These are phyloP conservation scores for Falco peregrinus DNA, from an alignment of 2,797 vertebrate genomes.

Conservation along the genomic window DNA sequence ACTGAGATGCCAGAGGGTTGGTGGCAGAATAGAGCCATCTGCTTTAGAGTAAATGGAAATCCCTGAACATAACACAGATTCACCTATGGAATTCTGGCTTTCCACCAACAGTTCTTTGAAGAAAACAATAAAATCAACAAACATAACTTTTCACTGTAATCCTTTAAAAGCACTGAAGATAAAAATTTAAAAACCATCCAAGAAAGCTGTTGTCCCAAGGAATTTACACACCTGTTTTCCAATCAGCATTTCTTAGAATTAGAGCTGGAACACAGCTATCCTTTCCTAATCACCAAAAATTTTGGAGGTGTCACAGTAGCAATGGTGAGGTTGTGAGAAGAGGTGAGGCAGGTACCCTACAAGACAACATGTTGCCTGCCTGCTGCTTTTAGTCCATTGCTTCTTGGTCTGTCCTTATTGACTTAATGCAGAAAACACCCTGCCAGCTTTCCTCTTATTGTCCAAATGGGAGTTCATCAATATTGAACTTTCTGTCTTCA, in stretches of 20 bases:
- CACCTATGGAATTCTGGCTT: background rate
- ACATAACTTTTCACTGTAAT: background rate
- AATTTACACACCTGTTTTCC: background rate
- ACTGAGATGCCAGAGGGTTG: background rate
- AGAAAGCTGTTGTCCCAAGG: background rate
- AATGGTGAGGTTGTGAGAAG: background rate
- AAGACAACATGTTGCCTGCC: background rate
- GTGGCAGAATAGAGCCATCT: background rate
- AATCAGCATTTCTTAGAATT: background rate
- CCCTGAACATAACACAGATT: background rate
- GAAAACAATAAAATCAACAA: background rate
- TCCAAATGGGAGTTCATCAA: background rate
- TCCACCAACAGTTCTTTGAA: background rate
- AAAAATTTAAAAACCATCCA: background rate
- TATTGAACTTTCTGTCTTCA: background rate
- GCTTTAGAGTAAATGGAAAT: background rate
- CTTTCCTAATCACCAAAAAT: background rate
- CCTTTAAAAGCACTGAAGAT: background rate
- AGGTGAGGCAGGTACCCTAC: background rate
- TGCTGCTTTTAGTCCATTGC: background rate
- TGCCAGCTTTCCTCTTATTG: background rate
- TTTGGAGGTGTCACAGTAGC: background rate
- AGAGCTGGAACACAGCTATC: background rate
- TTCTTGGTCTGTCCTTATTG: background rate
- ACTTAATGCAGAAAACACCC: background rate